phyloP scores from a whole-genome alignment of 2,888 invertebrate species.

The Rambutsinella grinnellia region DNA sequence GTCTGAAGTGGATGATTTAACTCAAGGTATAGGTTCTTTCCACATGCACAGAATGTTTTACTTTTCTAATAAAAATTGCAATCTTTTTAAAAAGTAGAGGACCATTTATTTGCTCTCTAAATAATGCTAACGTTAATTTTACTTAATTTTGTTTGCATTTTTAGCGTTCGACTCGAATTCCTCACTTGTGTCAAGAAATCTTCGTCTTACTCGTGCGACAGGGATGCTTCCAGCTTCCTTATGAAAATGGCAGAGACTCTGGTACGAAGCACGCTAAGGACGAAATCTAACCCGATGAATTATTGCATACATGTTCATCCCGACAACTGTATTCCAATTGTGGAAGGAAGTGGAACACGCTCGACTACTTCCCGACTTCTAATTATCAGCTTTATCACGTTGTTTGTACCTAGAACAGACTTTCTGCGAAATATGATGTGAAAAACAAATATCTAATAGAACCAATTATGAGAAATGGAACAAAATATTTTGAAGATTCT shows the following conservation, averaged over 20 bases:
- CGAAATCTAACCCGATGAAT: background rate
- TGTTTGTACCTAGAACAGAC: background rate
- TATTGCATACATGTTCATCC: constrained; percentile 28
- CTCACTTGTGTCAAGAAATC: constrained; percentile 43
- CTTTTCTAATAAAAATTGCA: too few relatives aligned
- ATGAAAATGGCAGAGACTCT: constrained; percentile 58
- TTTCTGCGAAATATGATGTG: too few relatives aligned
- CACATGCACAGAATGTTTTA: too few relatives aligned
- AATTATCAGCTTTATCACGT: background rate
- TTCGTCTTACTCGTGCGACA: constrained; percentile 36
- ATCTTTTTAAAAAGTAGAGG: too few relatives aligned
- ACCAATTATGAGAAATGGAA: too few relatives aligned
- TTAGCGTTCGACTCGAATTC: constrained; percentile 53
- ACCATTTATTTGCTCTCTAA: too few relatives aligned
- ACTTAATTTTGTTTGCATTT: constrained; percentile 18
- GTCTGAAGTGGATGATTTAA: too few relatives aligned
- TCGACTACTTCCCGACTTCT: background rate
- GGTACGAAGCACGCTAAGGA: constrained; percentile 22
- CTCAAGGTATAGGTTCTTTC: too few relatives aligned
- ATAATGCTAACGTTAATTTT: too few relatives aligned
- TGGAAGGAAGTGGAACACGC: background rate
- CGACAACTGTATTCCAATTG: constrained; percentile 33
- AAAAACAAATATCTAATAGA: too few relatives aligned
- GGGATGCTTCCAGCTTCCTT: constrained; percentile 38
- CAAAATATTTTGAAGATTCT: too few relatives aligned